phyloP scores from a whole-genome alignment of 1,140 invertebrate genomes.

The Eciton burchellii region DNA sequence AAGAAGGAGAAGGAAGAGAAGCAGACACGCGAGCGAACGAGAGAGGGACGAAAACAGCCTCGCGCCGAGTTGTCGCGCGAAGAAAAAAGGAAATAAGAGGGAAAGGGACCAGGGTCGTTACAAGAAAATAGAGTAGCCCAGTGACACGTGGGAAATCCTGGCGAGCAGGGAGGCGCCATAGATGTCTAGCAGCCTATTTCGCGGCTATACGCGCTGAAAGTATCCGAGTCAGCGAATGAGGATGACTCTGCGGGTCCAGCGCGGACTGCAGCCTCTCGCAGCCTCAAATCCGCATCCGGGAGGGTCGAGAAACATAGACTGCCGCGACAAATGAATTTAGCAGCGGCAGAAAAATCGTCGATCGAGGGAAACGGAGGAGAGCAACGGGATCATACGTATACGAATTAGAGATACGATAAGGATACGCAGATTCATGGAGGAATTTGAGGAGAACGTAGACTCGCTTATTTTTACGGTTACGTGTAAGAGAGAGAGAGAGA shows the following conservation, averaged over 20 bases:
- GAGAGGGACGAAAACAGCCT: conserved; percentile 32
- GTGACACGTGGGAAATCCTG: conserved; percentile 74
- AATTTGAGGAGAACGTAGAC: not conserved
- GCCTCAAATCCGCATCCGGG: not conserved
- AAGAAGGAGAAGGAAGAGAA: not conserved
- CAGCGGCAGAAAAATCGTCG: not conserved
- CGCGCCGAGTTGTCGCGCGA: not conserved
- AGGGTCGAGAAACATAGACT: not conserved
- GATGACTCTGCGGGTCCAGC: not conserved
- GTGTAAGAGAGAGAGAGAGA: too few species aligned
- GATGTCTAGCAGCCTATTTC: conserved; percentile 58
- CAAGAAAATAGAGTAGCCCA: conserved; percentile 73
- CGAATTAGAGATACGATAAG: not conserved
- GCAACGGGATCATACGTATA: too few species aligned
- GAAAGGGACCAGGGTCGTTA: conserved; percentile 57
- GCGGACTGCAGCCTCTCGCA: not conserved
- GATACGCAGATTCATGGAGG: too few species aligned
- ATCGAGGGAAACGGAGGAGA: not conserved
- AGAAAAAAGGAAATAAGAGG: conserved; percentile 44
- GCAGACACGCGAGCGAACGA: conserved; percentile 4
- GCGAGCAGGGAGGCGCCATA: conserved; percentile 44
- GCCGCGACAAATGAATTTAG: conserved; percentile 13
- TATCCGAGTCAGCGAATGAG: conserved; percentile 39
- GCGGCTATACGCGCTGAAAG: conserved; percentile 39
- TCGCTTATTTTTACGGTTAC: too few species aligned